Evolutionary conservation across 2,888 invertebrate genomes (phyloP), one percentile per base, ranked within the genome.

Genomic region (Drosophila prolongata): DNA sequence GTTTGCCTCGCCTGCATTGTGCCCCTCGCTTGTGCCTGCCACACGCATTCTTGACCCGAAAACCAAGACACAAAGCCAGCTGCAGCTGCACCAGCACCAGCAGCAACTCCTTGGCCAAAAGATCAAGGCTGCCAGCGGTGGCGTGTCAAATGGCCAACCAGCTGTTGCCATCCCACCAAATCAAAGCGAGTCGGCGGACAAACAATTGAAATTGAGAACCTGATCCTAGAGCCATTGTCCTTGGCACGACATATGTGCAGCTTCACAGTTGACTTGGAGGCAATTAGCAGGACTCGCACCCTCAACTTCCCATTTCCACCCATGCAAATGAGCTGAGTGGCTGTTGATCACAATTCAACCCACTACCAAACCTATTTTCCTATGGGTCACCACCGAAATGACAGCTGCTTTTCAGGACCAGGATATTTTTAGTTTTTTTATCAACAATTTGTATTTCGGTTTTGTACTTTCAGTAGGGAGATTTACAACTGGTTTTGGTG

Each of bases 31-130:
- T 87, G 82, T 69, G 88, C 65, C 88, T 85, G 88, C 83, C 83
- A 83, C 83, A 83, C 88, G 83, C 88, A 83, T 83, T 77, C 83
- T 86, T 80, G 87, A 85, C 77, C 75, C 77, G 62, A 71, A 64
- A 71, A 37, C 37, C 55, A 73, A 61, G 60, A 67, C 47, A 30
- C 44, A 74, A 5, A 24, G 46, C 52, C 75, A 68, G 79, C 71
- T 56, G 65, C 43, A 52, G 47, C 47, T 37, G 64, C 65, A 62
- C 11, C 10, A 37, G 52, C 56, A 76, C 30, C 30, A 30, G 6
- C 30, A 30, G 6, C 30, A 30, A 69, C 85, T 78, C 77, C 87
- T 87, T 78, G 81, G 68, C 68, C 72, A 62, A 57, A 42, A 42
- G 76, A 84, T 76, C 84, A 76, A 64, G 65, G 78, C 49, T 24